phyloP scores from a whole-genome alignment of 1,140 invertebrate species.

The Diabrotica undecimpunctata region DNA sequence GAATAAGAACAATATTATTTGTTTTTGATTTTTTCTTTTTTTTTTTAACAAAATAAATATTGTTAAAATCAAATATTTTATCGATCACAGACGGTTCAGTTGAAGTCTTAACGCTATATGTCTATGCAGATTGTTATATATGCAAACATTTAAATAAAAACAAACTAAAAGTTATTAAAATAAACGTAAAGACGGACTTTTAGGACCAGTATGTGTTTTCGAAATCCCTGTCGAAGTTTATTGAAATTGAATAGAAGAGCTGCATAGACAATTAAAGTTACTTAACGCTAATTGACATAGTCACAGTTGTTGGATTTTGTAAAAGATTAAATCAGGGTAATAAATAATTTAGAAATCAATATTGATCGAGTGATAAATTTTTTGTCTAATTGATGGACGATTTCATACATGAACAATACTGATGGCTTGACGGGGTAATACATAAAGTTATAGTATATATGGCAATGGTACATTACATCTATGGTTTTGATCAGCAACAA shows the following conservation, averaged over 20 bases:
- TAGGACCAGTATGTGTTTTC: too few relatives aligned
- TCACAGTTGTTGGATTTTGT: slow-evolving; percentile 5
- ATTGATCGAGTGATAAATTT: neutral
- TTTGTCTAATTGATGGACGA: slow-evolving; percentile 1
- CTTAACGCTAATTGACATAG: neutral
- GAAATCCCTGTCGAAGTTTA: too few relatives aligned
- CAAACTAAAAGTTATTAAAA: too few relatives aligned
- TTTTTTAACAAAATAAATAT: neutral
- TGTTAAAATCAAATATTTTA: neutral
- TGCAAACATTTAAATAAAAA: neutral
- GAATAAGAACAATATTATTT: neutral
- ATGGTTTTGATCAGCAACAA: neutral
- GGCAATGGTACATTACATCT: slow-evolving; percentile 22
- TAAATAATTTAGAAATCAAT: neutral
- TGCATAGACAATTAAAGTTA: neutral
- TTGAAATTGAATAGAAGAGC: too few relatives aligned
- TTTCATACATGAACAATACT: slow-evolving; percentile 14
- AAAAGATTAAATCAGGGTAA: neutral
- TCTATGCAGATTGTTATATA: neutral
- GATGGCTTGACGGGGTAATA: slow-evolving; percentile 4
- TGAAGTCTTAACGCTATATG: neutral
- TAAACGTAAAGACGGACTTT: too few relatives aligned
- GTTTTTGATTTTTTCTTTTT: neutral
- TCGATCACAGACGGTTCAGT: neutral
- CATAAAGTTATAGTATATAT: slow-evolving; percentile 14